These are phyloP conservation scores for Elegia similella DNA, from an alignment of 2,888 invertebrate species.

Conservation along the genomic window DNA sequence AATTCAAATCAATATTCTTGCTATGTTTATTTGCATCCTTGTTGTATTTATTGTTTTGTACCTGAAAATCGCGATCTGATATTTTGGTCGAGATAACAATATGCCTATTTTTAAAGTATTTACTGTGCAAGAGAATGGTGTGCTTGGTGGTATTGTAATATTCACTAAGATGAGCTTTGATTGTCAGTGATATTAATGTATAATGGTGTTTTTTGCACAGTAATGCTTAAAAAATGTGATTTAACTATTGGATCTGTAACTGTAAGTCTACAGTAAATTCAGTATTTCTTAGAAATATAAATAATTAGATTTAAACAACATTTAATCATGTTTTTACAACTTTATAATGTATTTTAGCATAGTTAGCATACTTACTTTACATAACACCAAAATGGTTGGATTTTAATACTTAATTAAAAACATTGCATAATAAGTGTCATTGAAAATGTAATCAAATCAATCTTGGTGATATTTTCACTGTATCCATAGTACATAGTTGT, in stretches of 20 bases:
- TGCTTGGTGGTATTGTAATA: slow-evolving; percentile 35
- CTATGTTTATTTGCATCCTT: slow-evolving; percentile 34
- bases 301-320: slow-evolving; percentile 65
- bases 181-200: slow-evolving; percentile 68
- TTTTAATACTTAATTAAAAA: slow-evolving; percentile 45
- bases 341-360: slow-evolving; percentile 73
- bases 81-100: slow-evolving; percentile 37
- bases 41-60: too few relatives aligned
- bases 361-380: slow-evolving; percentile 70
- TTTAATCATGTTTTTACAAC: slow-evolving; percentile 67
- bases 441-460: slow-evolving; percentile 36
- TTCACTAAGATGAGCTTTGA: slow-evolving; percentile 60
- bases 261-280: slow-evolving; percentile 64
- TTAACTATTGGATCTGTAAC: slow-evolving; percentile 52
- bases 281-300: slow-evolving; percentile 72
- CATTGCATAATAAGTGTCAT: slow-evolving; percentile 48
- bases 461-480: slow-evolving; percentile 50
- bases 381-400: slow-evolving; percentile 48
- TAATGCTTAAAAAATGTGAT: slow-evolving; percentile 65
- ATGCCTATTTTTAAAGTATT: slow-evolving; percentile 51
- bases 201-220: slow-evolving; percentile 66
- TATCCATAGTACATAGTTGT: slow-evolving; percentile 70
- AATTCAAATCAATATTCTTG: slow-evolving; percentile 26
- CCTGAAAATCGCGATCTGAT: slow-evolving; percentile 32
- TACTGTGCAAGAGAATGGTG: slow-evolving; percentile 68